Conservation (phyloP, 2,113 vertebrate species). For the Xenopus borealis region DNA sequence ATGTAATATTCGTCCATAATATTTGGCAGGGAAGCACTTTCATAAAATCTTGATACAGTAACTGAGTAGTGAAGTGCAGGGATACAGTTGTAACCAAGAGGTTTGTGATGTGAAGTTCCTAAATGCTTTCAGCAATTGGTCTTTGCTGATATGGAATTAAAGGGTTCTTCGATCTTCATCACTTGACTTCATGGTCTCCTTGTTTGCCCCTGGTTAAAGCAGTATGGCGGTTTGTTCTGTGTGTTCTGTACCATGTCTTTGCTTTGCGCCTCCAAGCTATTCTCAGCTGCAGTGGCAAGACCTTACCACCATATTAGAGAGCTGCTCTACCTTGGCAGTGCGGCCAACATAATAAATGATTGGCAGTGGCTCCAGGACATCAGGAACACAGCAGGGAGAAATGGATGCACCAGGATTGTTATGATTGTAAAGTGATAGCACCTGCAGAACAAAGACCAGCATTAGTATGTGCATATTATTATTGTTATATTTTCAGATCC, state of each 20-base stretch:
- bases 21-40: background rate
- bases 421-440: slow-evolving; percentile 83
- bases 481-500: no score
- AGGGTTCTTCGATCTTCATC: no score
- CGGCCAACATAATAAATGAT: slow-evolving; percentile 90
- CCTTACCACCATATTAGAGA: slow-evolving; percentile 87
- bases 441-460: slow-evolving; percentile 58
- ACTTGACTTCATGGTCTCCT: background rate
- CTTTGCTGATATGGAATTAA: background rate
- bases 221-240: background rate
- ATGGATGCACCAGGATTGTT: slow-evolving; percentile 87
- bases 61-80: background rate
- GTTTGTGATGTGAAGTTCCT: background rate
- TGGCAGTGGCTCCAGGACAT: slow-evolving; percentile 76
- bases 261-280: background rate
- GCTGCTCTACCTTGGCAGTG: slow-evolving; percentile 80
- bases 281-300: slow-evolving; percentile 86
- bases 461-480: background rate
- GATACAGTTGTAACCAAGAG: background rate
- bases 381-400: slow-evolving; percentile 83
- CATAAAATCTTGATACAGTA: background rate
- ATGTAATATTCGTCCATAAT: background rate
- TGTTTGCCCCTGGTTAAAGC: background rate
- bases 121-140: background rate
- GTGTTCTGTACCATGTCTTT: slow-evolving; percentile 22